Evolutionary conservation across 2,797 vertebrate species (phyloP), one percentile per base, ranked within the genome.

Genomic region (Gambusia yucatana): DNA sequence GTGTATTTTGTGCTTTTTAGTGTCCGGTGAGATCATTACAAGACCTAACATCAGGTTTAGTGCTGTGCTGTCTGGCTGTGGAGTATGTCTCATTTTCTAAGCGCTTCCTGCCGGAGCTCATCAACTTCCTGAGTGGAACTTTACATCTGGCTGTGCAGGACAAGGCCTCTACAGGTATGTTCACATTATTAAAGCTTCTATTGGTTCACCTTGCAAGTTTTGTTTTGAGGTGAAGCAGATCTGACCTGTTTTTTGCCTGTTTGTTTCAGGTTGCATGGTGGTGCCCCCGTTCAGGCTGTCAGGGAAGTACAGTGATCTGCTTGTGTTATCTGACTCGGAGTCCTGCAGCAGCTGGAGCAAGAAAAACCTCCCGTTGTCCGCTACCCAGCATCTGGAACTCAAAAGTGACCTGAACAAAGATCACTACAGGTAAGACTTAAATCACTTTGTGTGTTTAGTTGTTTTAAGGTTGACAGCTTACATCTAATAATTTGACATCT

Each of bases 31-130:
- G 89, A 16, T 95, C 96, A 0, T 86, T 99, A 16, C 94, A 95
- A 72, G 97, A 98, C 1, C 93, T 96, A 30, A 91, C 96, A 10
- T 96, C 96, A 16, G 98, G 98, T 0, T 91, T 99, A 41, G 95
- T 96, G 36, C 84, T 97, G 82, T 98, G 97, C 93, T 97, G 96
- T 84, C 83, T 98, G 83, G 97, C 96, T 0, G 85, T 98, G 92
- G 98, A 99, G 87, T 98, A 96, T 3, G 87, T 98, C 55, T 96
- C 96, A 0, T 90, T 99, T 67, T 98, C 98, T 0, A 96, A 88
- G 94, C 96, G 97, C 88, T 96, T 98, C 85, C 70, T 97, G 41
- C 98, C 98, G 0, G 98, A 99, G 86, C 95, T 99, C 30, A 47
- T 98, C 14, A 98, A 96, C 91, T 99, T 98, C 86, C 96, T 99